A percentile compares a stretch with the other conserved stretches of the same genome.
Evolutionary conservation across 2,113 vertebrate species (phyloP).

Genomic region (Sinocyclocheilus maitianheensis): DNA sequence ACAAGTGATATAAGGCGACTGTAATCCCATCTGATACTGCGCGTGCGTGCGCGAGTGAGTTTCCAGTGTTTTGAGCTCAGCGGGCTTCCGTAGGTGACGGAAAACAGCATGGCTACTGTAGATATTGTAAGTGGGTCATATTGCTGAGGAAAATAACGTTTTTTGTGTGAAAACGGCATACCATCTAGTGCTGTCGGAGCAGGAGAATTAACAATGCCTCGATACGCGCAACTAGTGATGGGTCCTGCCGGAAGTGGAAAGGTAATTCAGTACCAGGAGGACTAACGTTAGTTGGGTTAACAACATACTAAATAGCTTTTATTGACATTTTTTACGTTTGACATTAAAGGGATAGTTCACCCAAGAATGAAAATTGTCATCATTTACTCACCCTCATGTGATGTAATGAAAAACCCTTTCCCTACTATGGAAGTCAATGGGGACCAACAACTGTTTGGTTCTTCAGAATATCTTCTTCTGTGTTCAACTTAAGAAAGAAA

Average conservation of each 20-base stretch:
- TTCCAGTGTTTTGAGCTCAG: neutral
- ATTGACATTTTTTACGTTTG: neutral
- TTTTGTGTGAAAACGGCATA: neutral
- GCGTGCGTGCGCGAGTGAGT: neutral
- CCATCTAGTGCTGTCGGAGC: neutral
- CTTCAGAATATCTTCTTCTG: too few relatives aligned
- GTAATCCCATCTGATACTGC: neutral
- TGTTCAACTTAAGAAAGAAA: too few relatives aligned
- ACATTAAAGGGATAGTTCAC: neutral
- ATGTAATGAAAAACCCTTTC: too few relatives aligned
- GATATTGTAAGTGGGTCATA: too few relatives aligned
- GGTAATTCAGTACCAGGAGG: slow-evolving; percentile 68
- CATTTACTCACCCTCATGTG: too few relatives aligned
- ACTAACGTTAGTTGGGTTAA: neutral
- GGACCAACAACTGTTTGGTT: too few relatives aligned
- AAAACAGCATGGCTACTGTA: slow-evolving; percentile 35
- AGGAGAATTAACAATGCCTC: slow-evolving; percentile 79
- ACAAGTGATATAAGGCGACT: slow-evolving; percentile 4
- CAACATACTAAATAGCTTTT: neutral
- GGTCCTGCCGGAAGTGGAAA: slow-evolving; percentile 97
- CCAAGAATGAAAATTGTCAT: too few relatives aligned
- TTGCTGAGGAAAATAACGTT: neutral
- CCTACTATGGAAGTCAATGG: too few relatives aligned
- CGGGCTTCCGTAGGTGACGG: slow-evolving; percentile 21
- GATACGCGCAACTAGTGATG: slow-evolving; percentile 94